Base-by-base conservation (phyloP, 2,888 invertebrate genomes). In the Linyphia triangularis region DNA sequence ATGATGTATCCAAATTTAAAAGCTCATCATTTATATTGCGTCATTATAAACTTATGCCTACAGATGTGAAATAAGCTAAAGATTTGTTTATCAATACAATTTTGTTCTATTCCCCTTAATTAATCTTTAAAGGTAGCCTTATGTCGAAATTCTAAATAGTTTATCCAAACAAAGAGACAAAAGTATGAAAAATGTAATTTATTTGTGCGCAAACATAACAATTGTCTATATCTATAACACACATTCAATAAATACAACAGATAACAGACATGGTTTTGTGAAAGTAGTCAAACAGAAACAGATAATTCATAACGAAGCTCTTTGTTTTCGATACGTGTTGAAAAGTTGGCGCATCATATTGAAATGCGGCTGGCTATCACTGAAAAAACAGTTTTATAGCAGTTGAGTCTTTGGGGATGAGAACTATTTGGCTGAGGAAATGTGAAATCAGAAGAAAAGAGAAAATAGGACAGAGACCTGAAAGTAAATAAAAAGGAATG, bases 241-340 rank as follows among this genome's bases (percentile, higher is more conserved):
- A 43, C 22, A 63, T 43, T 82, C 72, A 82, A 82, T 82, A 82
- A 82, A 82, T 82, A 82, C 22, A 63, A 82, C 82, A 82, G 63
- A 43, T 51, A 82, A 63, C 28, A 40, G 72, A 72, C 61, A 82
- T n/a, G n/a, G 24, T 13, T 51, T 16, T 10, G 40, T 13, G 57
- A 57, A 10, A 69, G 69, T 22, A 33, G 30, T 33, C 28, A 28
- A 19, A 57, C 33, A 69, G 19, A n/a, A 57, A 37, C 16, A 26
- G 16, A 70, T 10, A 59, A 30, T 30, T n/a, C 13, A 51, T 19
- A 57, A 57, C 59, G 37, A 81, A 81, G 70, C 77, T 77, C 77
- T 81, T 59, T 79, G 43, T 30, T 22, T 43, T n/a, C 22, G 19
- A 51, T 13, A 13, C 6, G 40, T 9, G 30, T n/a, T 3, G 28